phyloP scores from a whole-genome alignment of 1,140 invertebrate species.

The Ruditapes philippinarum region DNA sequence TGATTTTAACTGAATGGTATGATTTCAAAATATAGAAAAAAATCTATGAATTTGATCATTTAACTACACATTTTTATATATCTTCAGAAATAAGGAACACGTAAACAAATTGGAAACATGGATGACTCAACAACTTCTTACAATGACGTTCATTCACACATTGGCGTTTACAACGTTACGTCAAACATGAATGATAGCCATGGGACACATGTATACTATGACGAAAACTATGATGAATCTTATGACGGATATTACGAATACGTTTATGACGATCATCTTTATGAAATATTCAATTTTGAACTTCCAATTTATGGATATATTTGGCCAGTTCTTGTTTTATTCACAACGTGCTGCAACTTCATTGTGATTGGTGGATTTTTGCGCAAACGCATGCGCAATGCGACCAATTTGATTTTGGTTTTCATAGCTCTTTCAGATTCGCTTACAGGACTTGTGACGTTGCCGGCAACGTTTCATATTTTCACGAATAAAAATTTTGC shows the following conservation, averaged over 20 bases:
- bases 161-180: not conserved
- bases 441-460: conserved; percentile 46
- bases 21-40: too few relatives aligned
- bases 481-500: not conserved
- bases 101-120: not conserved
- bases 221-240: not conserved
- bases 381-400: conserved; percentile 48
- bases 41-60: too few relatives aligned
- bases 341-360: conserved; percentile 14
- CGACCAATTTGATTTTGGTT: conserved; percentile 50
- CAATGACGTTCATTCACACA: not conserved
- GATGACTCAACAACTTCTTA: not conserved
- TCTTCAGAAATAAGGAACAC: not conserved
- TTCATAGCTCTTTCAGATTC: conserved; percentile 58
- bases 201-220: not conserved
- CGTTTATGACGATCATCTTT: conserved; percentile 17
- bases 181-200: not conserved
- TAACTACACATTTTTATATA: not conserved
- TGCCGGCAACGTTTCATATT: conserved; percentile 52
- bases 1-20: too few relatives aligned
- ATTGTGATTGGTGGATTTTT: conserved; percentile 48
- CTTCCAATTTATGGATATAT: conserved; percentile 43
- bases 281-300: conserved; percentile 51
- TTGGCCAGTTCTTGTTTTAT: conserved; percentile 32
- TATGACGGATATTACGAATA: not conserved